Percentiles rank a stretch among this genome's conserved stretches.
phyloP scores from a whole-genome alignment of 2,113 vertebrate species.

The Garra rufa region DNA sequence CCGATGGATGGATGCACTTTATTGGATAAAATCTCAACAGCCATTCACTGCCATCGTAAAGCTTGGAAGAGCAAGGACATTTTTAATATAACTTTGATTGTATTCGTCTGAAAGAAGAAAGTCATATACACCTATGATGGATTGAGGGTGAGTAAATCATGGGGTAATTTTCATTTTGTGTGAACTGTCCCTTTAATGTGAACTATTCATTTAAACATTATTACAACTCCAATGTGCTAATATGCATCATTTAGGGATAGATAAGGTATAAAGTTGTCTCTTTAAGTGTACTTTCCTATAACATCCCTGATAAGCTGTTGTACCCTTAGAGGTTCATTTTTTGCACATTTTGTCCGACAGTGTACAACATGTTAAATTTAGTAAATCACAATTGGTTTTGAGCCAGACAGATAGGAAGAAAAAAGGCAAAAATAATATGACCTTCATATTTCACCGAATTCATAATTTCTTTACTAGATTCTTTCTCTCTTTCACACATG shows the following conservation, averaged over 20 bases:
- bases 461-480: background rate
- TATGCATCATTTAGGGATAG: background rate
- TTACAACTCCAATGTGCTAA: background rate
- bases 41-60: no score
- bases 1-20: no score
- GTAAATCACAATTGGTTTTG: background rate
- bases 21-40: no score
- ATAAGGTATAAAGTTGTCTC: background rate
- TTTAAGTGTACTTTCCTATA: background rate
- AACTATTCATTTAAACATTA: no score
- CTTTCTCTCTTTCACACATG: background rate
- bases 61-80: no score
- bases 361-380: background rate
- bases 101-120: no score
- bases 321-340: background rate
- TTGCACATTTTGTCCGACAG: background rate
- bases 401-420: background rate
- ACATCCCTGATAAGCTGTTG: no score
- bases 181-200: no score
- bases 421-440: background rate
- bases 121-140: no score
- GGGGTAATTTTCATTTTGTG: background rate
- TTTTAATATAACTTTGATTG: no score
- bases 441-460: background rate
- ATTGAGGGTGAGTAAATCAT: background rate